Conservation (phyloP, 2,113 vertebrate genomes). For the Stomatorhinus ivindoensis region DNA sequence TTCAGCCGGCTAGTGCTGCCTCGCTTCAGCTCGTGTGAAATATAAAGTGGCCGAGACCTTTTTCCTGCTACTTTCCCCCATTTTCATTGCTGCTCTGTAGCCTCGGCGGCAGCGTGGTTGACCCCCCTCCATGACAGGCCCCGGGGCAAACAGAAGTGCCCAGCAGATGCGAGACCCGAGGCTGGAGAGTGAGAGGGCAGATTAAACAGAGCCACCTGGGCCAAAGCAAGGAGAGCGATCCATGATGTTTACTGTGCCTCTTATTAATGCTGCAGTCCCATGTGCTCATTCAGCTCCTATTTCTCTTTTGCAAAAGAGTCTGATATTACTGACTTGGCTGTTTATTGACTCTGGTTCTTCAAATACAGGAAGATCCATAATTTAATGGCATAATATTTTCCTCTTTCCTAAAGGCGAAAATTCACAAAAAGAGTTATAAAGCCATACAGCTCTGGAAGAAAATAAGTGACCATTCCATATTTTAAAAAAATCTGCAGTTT, state of each 20-base stretch:
- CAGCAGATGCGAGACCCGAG: conserved; percentile 55
- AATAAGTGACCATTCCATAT: neutral
- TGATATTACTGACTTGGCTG: neutral
- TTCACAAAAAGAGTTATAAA: neutral
- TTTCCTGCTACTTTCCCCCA: neutral
- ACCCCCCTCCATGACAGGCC: conserved; percentile 30
- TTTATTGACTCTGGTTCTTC: neutral
- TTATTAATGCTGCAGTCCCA: neutral
- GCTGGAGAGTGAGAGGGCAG: conserved; percentile 32
- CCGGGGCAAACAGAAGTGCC: conserved; percentile 42
- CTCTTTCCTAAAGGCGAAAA: neutral
- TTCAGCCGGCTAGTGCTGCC: neutral
- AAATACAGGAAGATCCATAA: neutral
- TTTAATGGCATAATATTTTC: neutral
- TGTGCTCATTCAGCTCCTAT: neutral
- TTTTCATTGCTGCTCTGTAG: conserved; percentile 14
- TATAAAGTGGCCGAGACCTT: neutral
- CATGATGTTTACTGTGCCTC: conserved; percentile 39
- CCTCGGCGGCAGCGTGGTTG: conserved; percentile 27
- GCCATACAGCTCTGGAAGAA: neutral
- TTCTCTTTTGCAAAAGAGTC: neutral
- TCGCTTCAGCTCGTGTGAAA: neutral
- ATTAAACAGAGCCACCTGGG: conserved; percentile 29
- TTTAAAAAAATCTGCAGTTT: neutral
- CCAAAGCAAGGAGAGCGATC: conserved; percentile 36